Base-by-base conservation (phyloP, 1,140 invertebrate species). In the Aphelenchoides fujianensis region DNA sequence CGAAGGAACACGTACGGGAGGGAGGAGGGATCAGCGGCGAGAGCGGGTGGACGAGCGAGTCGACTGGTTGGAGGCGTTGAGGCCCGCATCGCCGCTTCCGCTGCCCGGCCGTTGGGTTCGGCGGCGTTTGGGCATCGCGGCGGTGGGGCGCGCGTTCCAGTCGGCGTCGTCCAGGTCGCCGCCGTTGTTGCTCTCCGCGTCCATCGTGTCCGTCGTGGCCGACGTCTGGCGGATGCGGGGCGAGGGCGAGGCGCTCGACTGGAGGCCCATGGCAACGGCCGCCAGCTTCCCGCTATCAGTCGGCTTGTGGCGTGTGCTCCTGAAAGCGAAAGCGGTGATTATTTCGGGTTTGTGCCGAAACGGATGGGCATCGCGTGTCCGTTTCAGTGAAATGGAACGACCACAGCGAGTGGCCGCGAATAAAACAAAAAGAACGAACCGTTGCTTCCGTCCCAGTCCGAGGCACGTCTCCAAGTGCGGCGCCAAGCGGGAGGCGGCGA, bases 381-480 rank as follows among this genome's bases (percentile, higher is more conserved):
- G n/a, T n/a, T n/a, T n/a, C n/a, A n/a, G n/a, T n/a, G n/a, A n/a
- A n/a, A n/a, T n/a, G n/a, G n/a, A n/a, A n/a, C n/a, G n/a, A n/a
- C n/a, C n/a, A n/a, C n/a, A n/a, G n/a, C n/a, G n/a, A n/a, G n/a
- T n/a, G n/a, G n/a, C n/a, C n/a, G n/a, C n/a, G n/a, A n/a, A n/a
- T n/a, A n/a, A n/a, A n/a, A n/a, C n/a, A n/a, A n/a, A n/a, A n/a
- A n/a, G n/a, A n/a, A n/a, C n/a, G n/a, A n/a, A n/a, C n/a, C n/a
- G 35, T 74, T 78, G 27, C n/a, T n/a, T n/a, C n/a, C 75, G 31
- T 0, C 75, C 75, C 23, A 79, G 71, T 23, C 75, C 75, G 54
- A 77, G 74, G 52, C 75, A 77, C 55, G 78, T 77, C 61, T 77
- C 75, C 48, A 77, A 70, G 62, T 77, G 75, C 54, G 75, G 75